phyloP scores from a whole-genome alignment of 2,797 vertebrate genomes.

The Amazona finschi region DNA sequence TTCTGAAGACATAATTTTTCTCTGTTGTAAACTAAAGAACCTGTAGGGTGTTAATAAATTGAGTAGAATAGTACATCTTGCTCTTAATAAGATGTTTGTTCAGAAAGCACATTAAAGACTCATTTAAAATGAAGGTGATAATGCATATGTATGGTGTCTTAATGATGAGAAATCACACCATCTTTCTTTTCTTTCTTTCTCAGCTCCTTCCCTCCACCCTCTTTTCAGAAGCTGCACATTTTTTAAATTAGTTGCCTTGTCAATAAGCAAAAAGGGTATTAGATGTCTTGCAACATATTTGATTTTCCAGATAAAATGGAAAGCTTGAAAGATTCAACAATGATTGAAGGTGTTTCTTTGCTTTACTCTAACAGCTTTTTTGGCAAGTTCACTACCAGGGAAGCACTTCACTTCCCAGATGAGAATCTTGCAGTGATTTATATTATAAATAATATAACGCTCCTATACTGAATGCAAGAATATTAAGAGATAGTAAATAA shows the following conservation, averaged over 20 bases:
- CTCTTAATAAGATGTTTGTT: conserved; percentile 52
- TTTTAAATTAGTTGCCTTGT: conserved; percentile 32
- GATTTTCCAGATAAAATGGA: conserved; percentile 24
- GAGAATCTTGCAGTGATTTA: neutral
- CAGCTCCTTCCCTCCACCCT: neutral
- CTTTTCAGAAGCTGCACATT: neutral
- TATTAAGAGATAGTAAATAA: neutral
- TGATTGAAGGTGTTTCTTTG: neutral
- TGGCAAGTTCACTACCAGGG: neutral
- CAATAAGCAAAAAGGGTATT: conserved; percentile 21
- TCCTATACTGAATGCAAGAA: neutral
- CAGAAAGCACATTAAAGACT: conserved; percentile 31
- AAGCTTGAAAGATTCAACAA: neutral
- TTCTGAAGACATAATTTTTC: neutral
- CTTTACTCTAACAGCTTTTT: conserved; percentile 10
- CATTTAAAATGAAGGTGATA: conserved; percentile 12
- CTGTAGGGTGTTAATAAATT: conserved; percentile 46
- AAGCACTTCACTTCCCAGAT: neutral
- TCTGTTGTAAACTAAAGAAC: neutral
- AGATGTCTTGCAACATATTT: neutral
- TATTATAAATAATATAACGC: neutral
- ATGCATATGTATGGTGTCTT: neutral
- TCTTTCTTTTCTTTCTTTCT: neutral
- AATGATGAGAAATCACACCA: conserved; percentile 38
- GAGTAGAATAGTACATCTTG: conserved; percentile 15